A percentile compares a stretch with the other conserved stretches of the same genome.
Conservation (phyloP, 2,113 vertebrate species). For the Actenoides hombroni region DNA sequence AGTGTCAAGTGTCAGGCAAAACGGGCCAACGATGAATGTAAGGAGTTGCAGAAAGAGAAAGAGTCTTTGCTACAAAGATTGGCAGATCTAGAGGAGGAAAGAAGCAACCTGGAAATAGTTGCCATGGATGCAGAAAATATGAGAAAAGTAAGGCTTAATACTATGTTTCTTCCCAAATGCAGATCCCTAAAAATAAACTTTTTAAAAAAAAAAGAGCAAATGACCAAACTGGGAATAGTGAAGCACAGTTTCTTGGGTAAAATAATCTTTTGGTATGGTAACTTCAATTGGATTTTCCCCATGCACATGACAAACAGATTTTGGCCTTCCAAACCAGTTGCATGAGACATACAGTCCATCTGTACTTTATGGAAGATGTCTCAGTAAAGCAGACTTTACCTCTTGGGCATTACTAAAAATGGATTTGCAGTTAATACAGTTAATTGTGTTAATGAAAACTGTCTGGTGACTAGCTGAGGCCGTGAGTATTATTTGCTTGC, state of each 20-base stretch:
- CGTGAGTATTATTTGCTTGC: neutral
- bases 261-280: neutral
- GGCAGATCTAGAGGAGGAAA: conserved; percentile 76
- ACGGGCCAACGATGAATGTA: conserved; percentile 76
- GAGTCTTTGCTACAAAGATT: conserved; percentile 78
- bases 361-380: neutral
- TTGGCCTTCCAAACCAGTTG: neutral
- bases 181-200: neutral
- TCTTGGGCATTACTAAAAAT: neutral
- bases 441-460: neutral
- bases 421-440: neutral
- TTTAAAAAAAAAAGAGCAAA: neutral
- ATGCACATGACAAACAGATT: neutral
- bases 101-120: conserved; percentile 77
- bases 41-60: conserved; percentile 79
- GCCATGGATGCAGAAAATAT: conserved; percentile 76
- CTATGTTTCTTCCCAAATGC: neutral
- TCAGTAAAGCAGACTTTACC: neutral
- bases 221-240: neutral
- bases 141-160: conserved; percentile 75
- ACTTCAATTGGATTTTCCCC: neutral
- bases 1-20: conserved; percentile 83
- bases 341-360: neutral
- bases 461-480: neutral
- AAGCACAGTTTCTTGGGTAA: neutral